Conservation (phyloP, 2,113 vertebrate species). For the Pterocles orientalis region DNA sequence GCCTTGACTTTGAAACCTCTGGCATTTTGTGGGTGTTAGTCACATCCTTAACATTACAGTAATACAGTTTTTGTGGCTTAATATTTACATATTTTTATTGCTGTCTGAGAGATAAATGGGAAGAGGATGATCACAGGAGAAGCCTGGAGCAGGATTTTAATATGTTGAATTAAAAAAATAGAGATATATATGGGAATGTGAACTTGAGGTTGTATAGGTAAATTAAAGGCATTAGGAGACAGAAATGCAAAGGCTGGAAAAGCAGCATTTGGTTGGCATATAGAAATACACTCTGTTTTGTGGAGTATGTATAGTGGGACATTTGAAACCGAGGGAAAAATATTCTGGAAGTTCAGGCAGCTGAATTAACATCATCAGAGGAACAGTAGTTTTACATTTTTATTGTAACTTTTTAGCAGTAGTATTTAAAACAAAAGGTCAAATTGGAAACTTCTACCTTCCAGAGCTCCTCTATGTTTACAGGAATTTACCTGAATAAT, state of each 20-base stretch:
- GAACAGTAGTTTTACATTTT: background rate
- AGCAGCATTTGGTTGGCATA: background rate
- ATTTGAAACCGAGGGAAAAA: background rate
- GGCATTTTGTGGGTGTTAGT: constrained; percentile 70
- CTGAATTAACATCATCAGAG: background rate
- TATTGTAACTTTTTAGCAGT: background rate
- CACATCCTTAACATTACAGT: constrained; percentile 70
- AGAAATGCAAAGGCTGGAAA: background rate
- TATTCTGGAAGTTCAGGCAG: background rate
- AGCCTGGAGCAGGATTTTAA: constrained; percentile 62
- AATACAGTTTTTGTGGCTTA: constrained; percentile 69
- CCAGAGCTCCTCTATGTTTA: background rate
- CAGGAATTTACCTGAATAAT: background rate
- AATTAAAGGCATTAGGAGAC: constrained; percentile 32
- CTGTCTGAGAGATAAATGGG: constrained; percentile 71
- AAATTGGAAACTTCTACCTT: background rate
- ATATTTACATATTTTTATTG: constrained; percentile 73
- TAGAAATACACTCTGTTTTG: background rate
- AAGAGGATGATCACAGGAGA: constrained; percentile 63
- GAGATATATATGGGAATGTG: constrained; percentile 14
- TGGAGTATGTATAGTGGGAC: background rate
- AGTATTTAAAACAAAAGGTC: background rate
- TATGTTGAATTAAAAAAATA: constrained; percentile 36
- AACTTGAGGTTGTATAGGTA: constrained; percentile 55
- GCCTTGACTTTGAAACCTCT: constrained; percentile 65